phyloP scores from a whole-genome alignment of 2,888 invertebrate genomes.

The Temnothorax ravouxi region DNA sequence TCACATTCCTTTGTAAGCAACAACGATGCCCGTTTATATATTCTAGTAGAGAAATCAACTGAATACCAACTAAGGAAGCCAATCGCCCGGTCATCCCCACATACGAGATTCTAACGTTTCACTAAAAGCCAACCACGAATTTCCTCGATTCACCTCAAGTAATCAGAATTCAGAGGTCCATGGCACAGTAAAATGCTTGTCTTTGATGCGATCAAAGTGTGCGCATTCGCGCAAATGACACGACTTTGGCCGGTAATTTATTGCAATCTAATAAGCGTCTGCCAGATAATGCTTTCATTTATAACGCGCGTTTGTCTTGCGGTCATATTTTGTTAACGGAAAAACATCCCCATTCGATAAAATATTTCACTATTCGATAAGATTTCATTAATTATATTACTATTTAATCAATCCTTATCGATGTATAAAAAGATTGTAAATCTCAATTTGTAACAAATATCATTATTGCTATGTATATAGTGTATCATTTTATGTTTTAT shows the following conservation, averaged over 20 bases:
- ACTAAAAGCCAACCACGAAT: conserved; percentile 50
- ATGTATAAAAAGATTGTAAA: neutral
- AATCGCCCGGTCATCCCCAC: conserved; percentile 62
- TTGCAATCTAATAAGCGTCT: neutral
- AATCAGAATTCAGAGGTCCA: conserved; percentile 20
- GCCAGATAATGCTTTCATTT: neutral
- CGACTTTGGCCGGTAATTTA: conserved; percentile 12
- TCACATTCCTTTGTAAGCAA: conserved; percentile 46
- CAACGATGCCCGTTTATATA: conserved; percentile 32
- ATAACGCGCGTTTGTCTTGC: neutral
- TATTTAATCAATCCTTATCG: neutral
- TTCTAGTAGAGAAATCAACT: conserved; percentile 50
- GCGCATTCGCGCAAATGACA: neutral
- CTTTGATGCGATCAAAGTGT: conserved; percentile 61
- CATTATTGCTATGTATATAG: neutral
- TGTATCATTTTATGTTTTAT: neutral
- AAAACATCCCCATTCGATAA: neutral
- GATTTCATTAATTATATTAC: neutral
- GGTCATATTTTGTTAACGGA: neutral
- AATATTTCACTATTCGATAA: neutral
- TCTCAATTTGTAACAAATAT: neutral
- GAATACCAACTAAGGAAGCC: conserved; percentile 66
- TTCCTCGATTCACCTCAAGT: conserved; percentile 33
- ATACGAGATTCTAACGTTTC: conserved; percentile 52
- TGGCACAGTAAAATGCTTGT: conserved; percentile 63